phyloP scores from a whole-genome alignment of 2,797 vertebrate species.

The Sebastes cheni region DNA sequence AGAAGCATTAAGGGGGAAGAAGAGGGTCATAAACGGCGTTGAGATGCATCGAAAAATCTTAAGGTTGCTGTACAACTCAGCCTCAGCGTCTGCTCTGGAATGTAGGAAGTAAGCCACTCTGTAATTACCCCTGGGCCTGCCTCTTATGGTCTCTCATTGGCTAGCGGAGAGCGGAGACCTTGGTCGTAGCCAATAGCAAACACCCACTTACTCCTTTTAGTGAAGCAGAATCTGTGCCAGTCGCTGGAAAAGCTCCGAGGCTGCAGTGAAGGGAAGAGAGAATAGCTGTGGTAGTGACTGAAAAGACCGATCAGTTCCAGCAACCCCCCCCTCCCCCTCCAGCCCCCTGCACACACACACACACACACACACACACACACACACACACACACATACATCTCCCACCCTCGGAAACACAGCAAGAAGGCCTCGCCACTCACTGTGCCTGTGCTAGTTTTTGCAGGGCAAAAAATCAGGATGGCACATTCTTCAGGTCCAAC shows the following conservation, averaged over 20 bases:
- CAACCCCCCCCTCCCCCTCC: background rate
- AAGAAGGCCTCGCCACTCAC: conserved; percentile 43
- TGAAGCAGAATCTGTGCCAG: conserved; percentile 47
- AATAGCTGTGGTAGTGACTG: conserved; percentile 54
- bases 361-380: background rate
- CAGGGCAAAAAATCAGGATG: conserved; percentile 65
- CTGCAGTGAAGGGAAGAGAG: conserved; percentile 48
- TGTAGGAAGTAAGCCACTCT: conserved; percentile 69
- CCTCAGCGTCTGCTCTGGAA: conserved; percentile 66
- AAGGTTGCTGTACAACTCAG: conserved; percentile 29
- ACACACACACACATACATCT: background rate
- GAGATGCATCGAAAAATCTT: background rate
- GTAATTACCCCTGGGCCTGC: conserved; percentile 66
- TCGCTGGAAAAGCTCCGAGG: conserved; percentile 56
- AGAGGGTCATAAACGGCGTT: background rate
- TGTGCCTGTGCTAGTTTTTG: conserved; percentile 39
- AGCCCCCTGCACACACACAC: background rate
- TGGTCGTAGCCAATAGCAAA: conserved; percentile 30
- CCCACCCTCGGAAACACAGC: conserved; percentile 13
- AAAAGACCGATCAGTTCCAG: conserved; percentile 59
- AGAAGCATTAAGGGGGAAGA: background rate
- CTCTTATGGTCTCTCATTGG: conserved; percentile 49
- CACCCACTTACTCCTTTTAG: conserved; percentile 7
- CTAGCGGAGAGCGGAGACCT: background rate
- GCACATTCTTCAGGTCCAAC: conserved; percentile 65